Base-by-base conservation (phyloP, 1,140 invertebrate genomes). In the Lasioglossum baleicum region DNA sequence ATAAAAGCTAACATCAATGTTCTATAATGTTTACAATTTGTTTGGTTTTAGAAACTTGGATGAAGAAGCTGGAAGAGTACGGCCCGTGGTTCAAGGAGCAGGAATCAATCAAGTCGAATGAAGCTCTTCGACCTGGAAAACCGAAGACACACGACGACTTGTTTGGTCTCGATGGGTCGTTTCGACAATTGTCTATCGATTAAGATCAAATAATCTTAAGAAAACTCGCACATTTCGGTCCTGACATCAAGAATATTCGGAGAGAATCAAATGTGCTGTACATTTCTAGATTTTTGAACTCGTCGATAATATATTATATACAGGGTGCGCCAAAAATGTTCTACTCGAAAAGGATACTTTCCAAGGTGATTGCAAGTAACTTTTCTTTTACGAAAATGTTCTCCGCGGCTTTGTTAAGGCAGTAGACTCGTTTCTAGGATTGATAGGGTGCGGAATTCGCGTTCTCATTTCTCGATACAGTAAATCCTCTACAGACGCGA, bases 151-250 rank as follows among this genome's bases (percentile, higher is more conserved):
- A 95, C 74, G 96, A 97, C 83, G 96, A 97, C 88, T 90, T 97
- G 0, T 97, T 97, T 81, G 97, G 96, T 42, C 94, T 97, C 84
- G 96, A 97, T 82, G 97, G 96, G 61, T 96, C 96, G 40, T 97
- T 97, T 91, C 94, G 96, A 86, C 96, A 97, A 92, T 90, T 97
- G 10, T 90, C 94, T 48, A 97, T 97, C 82, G 96, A 97, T 93
- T 97, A 94, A 77, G 56, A n/a, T 8, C 7, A 7, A 7, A n/a
- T 44, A 61, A 51, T 8, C 74, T 72, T 22, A 22, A 20, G 22
- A 15, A 20, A 22, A 26, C 26, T 26, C 7, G 58, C 22, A 56
- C 51, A 51, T 51, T 10, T 40, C 6, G 71, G 42, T 80, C 73
- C 48, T 53, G 35, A 44, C 8, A 2, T 17, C 15, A 56, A 44